Conservation (phyloP, 2,113 vertebrate genomes). For the Pangasianodon gigas region DNA sequence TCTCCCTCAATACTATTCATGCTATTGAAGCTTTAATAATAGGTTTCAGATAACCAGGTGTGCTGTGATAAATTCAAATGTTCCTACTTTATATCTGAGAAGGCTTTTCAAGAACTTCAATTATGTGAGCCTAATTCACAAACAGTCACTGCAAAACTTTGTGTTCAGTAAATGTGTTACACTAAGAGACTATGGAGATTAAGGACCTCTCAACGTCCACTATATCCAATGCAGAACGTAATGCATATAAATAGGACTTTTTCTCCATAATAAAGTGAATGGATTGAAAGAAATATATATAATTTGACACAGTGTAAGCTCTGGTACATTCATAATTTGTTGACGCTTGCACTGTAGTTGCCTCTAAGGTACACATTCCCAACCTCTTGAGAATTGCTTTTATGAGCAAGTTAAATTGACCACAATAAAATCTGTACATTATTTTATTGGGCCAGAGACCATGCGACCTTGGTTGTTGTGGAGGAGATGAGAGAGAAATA, state of each 20-base stretch:
- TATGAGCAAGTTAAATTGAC: slow-evolving; percentile 42
- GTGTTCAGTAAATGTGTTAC: background rate
- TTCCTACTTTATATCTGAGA: slow-evolving; percentile 20
- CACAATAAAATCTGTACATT: slow-evolving; percentile 46
- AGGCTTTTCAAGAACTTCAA: slow-evolving; percentile 14
- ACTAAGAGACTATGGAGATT: slow-evolving; percentile 9
- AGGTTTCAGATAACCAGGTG: slow-evolving; percentile 44
- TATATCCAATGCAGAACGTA: background rate
- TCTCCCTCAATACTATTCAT: slow-evolving; percentile 21
- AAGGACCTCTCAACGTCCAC: background rate
- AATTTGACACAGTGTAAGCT: slow-evolving; percentile 25
- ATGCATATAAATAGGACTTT: background rate
- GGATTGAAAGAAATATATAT: background rate
- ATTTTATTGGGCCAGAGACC: slow-evolving; percentile 8
- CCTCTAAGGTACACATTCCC: slow-evolving; percentile 41
- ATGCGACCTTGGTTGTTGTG: slow-evolving; percentile 18
- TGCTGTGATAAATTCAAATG: slow-evolving; percentile 33
- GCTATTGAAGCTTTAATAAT: slow-evolving; percentile 46
- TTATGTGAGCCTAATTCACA: slow-evolving; percentile 15
- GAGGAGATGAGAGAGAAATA: slow-evolving; percentile 22
- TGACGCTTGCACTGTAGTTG: slow-evolving; percentile 25
- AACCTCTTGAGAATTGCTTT: slow-evolving; percentile 32
- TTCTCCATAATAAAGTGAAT: background rate
- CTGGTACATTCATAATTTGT: slow-evolving; percentile 43
- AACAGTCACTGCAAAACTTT: background rate